These are phyloP conservation scores for Mythimna vitellina DNA, from an alignment of 2,888 invertebrate genomes.

Conservation along the genomic window DNA sequence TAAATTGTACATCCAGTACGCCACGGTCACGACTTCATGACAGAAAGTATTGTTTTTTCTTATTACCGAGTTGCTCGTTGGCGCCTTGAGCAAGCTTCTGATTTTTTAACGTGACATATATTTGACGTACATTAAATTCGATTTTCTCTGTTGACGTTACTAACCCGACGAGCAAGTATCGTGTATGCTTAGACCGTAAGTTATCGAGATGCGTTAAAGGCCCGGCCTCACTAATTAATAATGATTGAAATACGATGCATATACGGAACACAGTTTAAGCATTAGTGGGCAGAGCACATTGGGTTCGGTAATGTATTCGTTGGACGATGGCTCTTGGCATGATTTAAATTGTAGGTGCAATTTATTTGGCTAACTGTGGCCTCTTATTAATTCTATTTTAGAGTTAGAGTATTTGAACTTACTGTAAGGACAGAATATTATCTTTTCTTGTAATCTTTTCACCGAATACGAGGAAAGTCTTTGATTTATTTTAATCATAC, in stretches of 20 bases:
- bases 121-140: constrained; percentile 4
- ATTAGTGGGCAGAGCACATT: constrained; percentile 57
- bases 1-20: no score
- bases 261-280: constrained; percentile 65
- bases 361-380: constrained; percentile 10
- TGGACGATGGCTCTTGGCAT: constrained; percentile 30
- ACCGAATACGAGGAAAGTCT: no score
- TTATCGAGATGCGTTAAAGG: constrained; percentile 70
- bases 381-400: no score
- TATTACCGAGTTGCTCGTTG: no score
- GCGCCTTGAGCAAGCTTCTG: no score
- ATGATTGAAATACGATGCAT: constrained; percentile 69
- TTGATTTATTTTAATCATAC: no score
- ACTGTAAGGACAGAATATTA: no score
- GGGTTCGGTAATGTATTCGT: constrained; percentile 49
- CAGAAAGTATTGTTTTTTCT: no score
- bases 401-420: no score
- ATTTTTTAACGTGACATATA: no score
- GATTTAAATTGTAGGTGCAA: constrained; percentile 31
- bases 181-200: constrained; percentile 66
- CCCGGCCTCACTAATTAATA: constrained; percentile 67
- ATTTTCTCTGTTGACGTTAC: constrained; percentile 65
- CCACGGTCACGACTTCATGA: no score
- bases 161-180: constrained; percentile 56
- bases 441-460: no score